phyloP scores from a whole-genome alignment of 2,113 vertebrate genomes.

The Geococcyx californianus region DNA sequence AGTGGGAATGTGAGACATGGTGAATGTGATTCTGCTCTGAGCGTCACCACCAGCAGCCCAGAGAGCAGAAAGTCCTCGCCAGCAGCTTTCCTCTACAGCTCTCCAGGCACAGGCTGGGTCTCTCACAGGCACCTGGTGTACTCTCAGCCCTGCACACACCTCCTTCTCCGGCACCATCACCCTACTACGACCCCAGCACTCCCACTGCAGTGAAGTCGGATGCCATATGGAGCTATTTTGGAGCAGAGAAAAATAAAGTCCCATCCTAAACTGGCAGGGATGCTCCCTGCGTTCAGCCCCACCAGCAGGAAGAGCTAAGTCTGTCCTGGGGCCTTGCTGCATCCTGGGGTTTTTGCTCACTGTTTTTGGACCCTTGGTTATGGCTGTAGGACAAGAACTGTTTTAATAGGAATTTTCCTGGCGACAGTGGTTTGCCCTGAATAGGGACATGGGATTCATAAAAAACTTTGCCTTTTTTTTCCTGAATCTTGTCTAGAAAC shows the following conservation, averaged over 20 bases:
- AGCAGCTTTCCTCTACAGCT: not conserved
- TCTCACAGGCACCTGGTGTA: fast-evolving
- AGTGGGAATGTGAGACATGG: fast-evolving
- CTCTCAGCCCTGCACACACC: too few relatives aligned
- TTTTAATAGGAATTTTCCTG: not conserved
- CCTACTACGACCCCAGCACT: not conserved
- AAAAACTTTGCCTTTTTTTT: not conserved
- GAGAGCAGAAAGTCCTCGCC: not conserved
- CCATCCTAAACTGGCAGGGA: not conserved
- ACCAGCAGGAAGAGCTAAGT: fast-evolving
- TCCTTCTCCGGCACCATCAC: not conserved
- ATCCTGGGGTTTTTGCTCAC: not conserved
- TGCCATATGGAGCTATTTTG: not conserved
- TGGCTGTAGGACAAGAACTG: not conserved
- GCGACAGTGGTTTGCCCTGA: not conserved
- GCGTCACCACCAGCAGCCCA: not conserved
- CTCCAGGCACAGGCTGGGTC: not conserved
- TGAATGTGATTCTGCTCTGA: not conserved
- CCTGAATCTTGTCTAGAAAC: not conserved
- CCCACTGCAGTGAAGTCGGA: not conserved
- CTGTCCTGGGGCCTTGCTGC: not conserved
- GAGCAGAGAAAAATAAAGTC: not conserved
- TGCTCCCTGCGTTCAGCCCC: not conserved
- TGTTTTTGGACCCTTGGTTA: not conserved
- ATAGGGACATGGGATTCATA: not conserved